Evolutionary conservation across 2,888 invertebrate genomes (phyloP), one percentile per base, ranked within the genome.

Genomic region (Dioctria rufipes): DNA sequence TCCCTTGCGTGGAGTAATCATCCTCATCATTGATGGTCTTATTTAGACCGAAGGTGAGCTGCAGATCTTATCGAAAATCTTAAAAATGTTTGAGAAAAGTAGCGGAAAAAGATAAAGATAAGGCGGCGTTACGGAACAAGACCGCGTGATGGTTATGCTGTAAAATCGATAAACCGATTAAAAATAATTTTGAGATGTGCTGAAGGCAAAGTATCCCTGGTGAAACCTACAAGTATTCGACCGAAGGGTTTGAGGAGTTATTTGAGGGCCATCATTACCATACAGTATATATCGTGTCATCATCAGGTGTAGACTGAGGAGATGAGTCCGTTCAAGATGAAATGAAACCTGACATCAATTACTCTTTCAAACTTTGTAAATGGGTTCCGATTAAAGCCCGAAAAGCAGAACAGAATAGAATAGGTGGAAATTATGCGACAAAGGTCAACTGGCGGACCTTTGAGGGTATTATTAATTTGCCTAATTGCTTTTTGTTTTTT

Each of bases 121-220:
- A 54, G 58, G 60, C 11, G 73, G 40, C 37, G n/a, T n/a, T n/a
- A n/a, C n/a, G n/a, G 25, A 25, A 73, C 73, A 60, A 54, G 73
- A 73, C 58, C 11, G 73, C 25, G 25, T 25, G 25, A 25, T 25
- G 25, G 25, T 51, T 11, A 40, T 42, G 60, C 58, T 60, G 73
- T 73, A n/a, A 58, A 73, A 73, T 73, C 73, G 73, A 73, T 73
- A 73, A 73, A 73, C 73, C 73, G 73, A 73, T 73, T 73, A 73
- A 73, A 73, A 73, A 73, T 73, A 73, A 73, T 73, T 73, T 58
- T 73, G 73, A 73, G 58, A 73, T 60, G 25, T 25, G 73, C 73
- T 73, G 9, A 73, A 13, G 73, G 73, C 73, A 13, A 42, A 40
- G 13, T n/a, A 40, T 13, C 51, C 51, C 42, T 13, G 3, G 8